Percentiles rank a stretch among this genome's conserved stretches.
These are phyloP conservation scores for Mesochorus sp. DNA, from an alignment of 2,888 invertebrate genomes.

Conservation along the genomic window DNA sequence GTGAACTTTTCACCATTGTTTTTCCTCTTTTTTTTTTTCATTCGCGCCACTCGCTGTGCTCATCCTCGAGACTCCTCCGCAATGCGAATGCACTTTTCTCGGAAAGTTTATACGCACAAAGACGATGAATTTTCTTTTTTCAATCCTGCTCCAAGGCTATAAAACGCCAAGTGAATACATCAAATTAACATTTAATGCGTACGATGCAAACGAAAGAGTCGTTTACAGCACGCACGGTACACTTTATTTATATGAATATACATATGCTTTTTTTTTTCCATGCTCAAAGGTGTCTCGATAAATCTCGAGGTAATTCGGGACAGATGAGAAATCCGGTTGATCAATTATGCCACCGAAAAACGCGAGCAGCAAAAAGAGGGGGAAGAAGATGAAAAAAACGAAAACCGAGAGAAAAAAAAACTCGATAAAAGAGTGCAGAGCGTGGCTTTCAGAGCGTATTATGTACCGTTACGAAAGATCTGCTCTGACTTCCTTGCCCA, in stretches of 20 bases:
- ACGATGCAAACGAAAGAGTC: conserved; percentile 17
- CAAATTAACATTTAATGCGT: conserved; percentile 37
- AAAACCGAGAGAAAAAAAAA: background rate
- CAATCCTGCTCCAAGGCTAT: background rate
- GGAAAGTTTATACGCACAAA: conserved; percentile 47
- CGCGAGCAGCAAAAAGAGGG: background rate
- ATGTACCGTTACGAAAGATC: conserved; percentile 59
- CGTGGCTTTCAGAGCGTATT: conserved; percentile 41
- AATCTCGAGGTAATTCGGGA: conserved; percentile 49
- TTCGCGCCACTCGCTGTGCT: background rate
- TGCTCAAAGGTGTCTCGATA: conserved; percentile 32
- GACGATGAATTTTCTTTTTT: conserved; percentile 38
- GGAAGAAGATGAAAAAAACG: background rate
- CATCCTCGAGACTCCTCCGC: conserved; percentile 6
- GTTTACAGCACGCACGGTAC: conserved; percentile 11
- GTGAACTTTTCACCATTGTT: conserved; percentile 64
- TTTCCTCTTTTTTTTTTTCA: conserved; percentile 41
- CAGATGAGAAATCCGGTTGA: conserved; percentile 40
- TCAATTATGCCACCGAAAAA: conserved; percentile 41
- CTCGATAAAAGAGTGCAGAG: conserved; percentile 14
- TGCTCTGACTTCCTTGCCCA: conserved; percentile 39
- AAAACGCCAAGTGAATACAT: conserved; percentile 41
- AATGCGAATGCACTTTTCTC: conserved; percentile 38
- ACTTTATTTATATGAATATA: conserved; percentile 1
- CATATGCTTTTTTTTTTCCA: conserved; percentile 1